These are phyloP conservation scores for Halcyon leucocephala DNA, from an alignment of 2,797 vertebrate genomes.

Conservation along the genomic window DNA sequence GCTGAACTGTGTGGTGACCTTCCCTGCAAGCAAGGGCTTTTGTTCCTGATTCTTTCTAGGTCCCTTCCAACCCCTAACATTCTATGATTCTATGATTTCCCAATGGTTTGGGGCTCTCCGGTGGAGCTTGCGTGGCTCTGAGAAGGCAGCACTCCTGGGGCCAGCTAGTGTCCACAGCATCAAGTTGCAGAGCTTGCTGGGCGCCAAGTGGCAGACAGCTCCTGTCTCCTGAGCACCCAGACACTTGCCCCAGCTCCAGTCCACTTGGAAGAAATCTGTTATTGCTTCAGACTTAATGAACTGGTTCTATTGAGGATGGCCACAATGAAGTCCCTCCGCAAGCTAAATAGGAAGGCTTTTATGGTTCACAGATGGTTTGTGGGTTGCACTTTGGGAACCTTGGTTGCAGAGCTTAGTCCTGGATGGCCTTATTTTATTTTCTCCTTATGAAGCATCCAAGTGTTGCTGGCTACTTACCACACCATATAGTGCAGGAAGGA, in stretches of 20 bases:
- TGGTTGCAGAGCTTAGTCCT: not conserved
- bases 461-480: not conserved
- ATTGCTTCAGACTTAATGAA: conserved; percentile 41
- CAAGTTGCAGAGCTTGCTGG: not conserved
- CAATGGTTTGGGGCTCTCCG: not conserved
- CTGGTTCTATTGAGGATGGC: not conserved
- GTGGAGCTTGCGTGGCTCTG: not conserved
- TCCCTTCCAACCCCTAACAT: no score
- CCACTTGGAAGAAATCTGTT: not conserved
- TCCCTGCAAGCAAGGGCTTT: not conserved
- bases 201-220: not conserved
- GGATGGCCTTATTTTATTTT: not conserved
- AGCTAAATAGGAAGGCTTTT: not conserved
- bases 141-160: not conserved
- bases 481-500: not conserved
- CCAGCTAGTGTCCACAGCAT: not conserved
- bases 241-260: not conserved
- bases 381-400: not conserved
- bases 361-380: not conserved
- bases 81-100: not conserved
- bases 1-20: not conserved
- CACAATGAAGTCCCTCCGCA: not conserved
- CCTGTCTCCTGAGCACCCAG: not conserved
- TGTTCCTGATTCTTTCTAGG: not conserved
- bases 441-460: not conserved